These are phyloP conservation scores for Andrena praecox DNA, from an alignment of 2,888 invertebrate genomes.

Conservation along the genomic window DNA sequence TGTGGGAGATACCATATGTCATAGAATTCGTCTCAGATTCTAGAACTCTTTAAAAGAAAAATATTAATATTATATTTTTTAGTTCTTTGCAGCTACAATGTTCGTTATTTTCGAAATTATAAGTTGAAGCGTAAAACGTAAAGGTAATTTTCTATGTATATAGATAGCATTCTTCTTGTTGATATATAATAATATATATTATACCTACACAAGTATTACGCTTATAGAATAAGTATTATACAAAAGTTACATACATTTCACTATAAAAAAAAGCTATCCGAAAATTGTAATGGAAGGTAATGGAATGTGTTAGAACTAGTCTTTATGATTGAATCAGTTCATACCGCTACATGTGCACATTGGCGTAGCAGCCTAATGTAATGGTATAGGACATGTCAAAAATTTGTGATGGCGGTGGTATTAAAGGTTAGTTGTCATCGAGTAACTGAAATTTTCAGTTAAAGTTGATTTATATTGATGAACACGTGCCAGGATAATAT, in stretches of 20 bases:
- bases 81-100: background rate
- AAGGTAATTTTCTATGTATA: background rate
- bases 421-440: constrained; percentile 82
- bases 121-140: background rate
- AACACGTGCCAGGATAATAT: constrained; percentile 10
- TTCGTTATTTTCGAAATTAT: background rate
- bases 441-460: constrained; percentile 61
- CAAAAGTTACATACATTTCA: background rate
- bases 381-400: constrained; percentile 80
- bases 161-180: background rate
- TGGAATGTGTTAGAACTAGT: constrained; percentile 2
- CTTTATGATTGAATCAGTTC: constrained; percentile 37
- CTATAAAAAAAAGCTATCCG: background rate
- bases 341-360: constrained; percentile 30
- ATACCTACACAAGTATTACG: background rate
- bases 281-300: background rate
- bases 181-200: background rate
- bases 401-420: constrained; percentile 83
- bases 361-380: constrained; percentile 53
- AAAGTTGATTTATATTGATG: constrained; percentile 41
- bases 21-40: background rate
- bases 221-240: background rate
- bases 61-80: background rate
- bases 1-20: background rate
- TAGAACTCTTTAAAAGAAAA: background rate